Conservation (phyloP, 2,113 vertebrate species). For the Oreochromis aureus region DNA sequence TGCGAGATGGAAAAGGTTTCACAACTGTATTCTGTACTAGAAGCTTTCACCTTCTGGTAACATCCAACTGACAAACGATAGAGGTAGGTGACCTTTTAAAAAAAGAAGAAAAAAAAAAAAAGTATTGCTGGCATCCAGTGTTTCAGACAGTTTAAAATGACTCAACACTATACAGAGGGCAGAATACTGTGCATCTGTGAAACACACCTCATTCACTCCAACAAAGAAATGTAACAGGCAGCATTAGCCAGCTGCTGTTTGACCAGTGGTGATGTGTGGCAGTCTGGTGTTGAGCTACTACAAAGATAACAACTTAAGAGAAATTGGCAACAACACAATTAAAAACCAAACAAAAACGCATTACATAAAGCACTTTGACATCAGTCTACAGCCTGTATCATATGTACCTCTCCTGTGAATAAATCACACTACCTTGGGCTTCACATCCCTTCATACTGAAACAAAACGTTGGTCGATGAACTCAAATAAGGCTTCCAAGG, state of each 20-base stretch:
- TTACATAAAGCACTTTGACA: neutral
- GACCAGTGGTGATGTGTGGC: conserved; percentile 21
- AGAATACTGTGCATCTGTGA: conserved; percentile 1
- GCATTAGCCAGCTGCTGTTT: conserved; percentile 5
- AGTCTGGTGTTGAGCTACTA: conserved; percentile 3
- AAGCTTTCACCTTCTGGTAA: neutral
- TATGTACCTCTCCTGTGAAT: neutral
- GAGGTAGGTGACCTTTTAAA: conserved; percentile 57
- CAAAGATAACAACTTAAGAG: neutral
- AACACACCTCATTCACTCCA: neutral
- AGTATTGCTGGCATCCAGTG: conserved; percentile 58
- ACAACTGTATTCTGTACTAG: neutral
- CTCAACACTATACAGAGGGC: neutral
- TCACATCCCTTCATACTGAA: neutral
- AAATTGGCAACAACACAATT: conserved; percentile 20
- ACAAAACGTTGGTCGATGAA: neutral
- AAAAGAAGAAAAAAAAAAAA: rapidly evolving
- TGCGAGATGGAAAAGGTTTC: neutral
- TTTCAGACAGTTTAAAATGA: conserved; percentile 3
- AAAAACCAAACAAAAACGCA: neutral
- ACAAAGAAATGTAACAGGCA: neutral
- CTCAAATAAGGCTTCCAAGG: conserved; percentile 59
- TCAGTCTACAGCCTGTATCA: neutral
- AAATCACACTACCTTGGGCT: neutral
- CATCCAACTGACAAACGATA: conserved; percentile 18